These are phyloP conservation scores for Percopsis omiscomaycus DNA, from an alignment of 2,797 vertebrate genomes.

Conservation along the genomic window DNA sequence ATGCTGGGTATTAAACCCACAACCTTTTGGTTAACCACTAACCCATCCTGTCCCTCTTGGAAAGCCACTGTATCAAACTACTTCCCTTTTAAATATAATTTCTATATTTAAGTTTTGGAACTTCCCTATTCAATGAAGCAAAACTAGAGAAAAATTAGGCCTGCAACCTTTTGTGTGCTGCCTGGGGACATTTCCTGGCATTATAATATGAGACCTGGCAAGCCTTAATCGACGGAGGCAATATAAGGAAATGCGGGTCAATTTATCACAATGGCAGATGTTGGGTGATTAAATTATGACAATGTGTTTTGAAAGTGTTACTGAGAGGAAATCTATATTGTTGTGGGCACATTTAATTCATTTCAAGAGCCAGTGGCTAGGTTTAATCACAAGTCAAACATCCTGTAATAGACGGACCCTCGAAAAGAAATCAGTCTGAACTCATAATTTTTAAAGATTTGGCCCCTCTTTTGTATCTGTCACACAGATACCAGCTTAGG, in stretches of 20 bases:
- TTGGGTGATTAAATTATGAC: conserved; percentile 25
- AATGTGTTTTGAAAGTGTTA: background rate
- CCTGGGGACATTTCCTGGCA: conserved; percentile 44
- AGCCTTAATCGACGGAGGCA: conserved; percentile 30
- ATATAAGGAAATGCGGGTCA: conserved; percentile 37
- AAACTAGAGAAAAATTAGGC: conserved; percentile 13
- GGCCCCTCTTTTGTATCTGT: conserved; percentile 11
- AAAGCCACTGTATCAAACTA: conserved; percentile 12
- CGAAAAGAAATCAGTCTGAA: conserved; percentile 4
- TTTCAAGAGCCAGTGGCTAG: background rate
- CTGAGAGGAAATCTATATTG: background rate
- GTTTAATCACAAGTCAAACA: background rate
- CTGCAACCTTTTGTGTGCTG: conserved; percentile 23
- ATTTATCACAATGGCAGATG: conserved; percentile 14
- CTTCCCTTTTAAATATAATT: conserved; percentile 41
- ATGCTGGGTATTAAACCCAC: too few relatives aligned
- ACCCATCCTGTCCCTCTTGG: background rate
- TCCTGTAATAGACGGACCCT: too few relatives aligned
- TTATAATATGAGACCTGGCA: conserved; percentile 32
- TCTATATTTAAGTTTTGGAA: conserved; percentile 29
- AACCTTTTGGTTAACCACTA: too few relatives aligned
- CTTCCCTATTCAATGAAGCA: conserved; percentile 33
- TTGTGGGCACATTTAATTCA: background rate
- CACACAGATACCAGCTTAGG: background rate
- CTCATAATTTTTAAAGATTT: conserved; percentile 17